These are phyloP conservation scores for Leptura quadrifasciata DNA, from an alignment of 2,888 invertebrate genomes.

Conservation along the genomic window DNA sequence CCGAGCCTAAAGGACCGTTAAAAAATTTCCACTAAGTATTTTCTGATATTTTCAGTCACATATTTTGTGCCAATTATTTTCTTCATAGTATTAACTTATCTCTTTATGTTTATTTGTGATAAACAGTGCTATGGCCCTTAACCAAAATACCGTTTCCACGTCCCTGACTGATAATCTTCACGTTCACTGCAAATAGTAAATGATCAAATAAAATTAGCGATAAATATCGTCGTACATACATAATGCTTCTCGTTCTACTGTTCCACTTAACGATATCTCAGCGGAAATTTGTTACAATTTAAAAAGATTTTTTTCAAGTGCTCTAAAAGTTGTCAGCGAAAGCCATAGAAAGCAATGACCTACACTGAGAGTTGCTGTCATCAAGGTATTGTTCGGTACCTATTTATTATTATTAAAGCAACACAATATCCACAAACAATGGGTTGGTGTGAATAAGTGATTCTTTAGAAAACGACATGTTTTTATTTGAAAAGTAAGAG, in stretches of 20 bases:
- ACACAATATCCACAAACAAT: constrained; percentile 29
- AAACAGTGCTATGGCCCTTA: not conserved
- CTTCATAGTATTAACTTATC: too few relatives aligned
- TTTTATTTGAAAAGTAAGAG: constrained; percentile 28
- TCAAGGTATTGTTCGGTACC: constrained; percentile 30
- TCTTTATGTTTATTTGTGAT: too few relatives aligned
- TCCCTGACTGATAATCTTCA: not conserved
- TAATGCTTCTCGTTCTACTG: constrained; percentile 42
- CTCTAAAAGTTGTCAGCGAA: constrained; percentile 39
- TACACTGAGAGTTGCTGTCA: constrained; percentile 38
- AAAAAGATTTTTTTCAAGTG: constrained; percentile 37
- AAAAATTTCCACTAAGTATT: too few relatives aligned
- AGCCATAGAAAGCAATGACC: constrained; percentile 47
- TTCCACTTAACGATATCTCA: constrained; percentile 39
- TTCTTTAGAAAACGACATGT: constrained; percentile 6
- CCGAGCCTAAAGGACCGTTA: too few relatives aligned
- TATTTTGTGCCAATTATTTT: too few relatives aligned
- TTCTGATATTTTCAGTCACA: too few relatives aligned
- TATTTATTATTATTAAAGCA: constrained; percentile 22
- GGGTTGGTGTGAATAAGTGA: constrained; percentile 24
- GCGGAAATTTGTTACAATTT: constrained; percentile 45
- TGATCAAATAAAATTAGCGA: not conserved
- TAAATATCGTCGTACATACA: constrained; percentile 28
- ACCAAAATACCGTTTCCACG: not conserved
- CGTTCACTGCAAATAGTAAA: not conserved